These are phyloP conservation scores for Bradypus variegatus DNA, from an alignment of 2,797 vertebrate species.

Conservation along the genomic window DNA sequence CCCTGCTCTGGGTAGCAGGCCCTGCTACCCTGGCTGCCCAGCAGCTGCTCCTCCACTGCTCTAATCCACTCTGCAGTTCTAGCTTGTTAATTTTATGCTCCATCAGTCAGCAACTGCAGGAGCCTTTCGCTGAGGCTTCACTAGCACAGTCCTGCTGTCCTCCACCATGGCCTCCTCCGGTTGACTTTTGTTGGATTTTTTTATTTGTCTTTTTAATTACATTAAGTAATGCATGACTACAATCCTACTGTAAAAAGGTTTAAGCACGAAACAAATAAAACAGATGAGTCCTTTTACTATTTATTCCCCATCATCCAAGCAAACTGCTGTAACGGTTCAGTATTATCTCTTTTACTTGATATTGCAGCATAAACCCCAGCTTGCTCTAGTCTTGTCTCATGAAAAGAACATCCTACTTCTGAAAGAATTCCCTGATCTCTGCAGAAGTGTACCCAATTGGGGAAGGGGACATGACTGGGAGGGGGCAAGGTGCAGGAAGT, in stretches of 20 bases:
- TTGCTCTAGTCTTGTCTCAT: neutral
- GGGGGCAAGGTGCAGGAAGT: neutral
- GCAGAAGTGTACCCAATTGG: neutral
- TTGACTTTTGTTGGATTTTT: constrained; percentile 17
- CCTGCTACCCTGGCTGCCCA: neutral
- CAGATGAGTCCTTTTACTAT: neutral
- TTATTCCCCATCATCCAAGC: neutral
- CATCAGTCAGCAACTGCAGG: constrained; percentile 12
- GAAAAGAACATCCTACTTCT: neutral
- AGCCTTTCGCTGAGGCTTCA: neutral
- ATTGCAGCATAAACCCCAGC: neutral
- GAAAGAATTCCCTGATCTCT: neutral
- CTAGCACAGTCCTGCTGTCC: neutral
- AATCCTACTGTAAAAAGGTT: constrained; percentile 33
- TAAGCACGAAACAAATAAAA: constrained; percentile 18
- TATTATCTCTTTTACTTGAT: neutral
- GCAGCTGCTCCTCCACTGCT: neutral
- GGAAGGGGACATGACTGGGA: neutral
- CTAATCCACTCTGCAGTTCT: constrained; percentile 40
- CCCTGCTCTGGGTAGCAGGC: neutral
- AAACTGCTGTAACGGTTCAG: neutral
- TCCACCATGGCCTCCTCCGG: neutral
- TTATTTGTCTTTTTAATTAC: constrained; percentile 57
- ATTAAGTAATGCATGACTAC: constrained; percentile 24
- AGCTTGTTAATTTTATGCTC: constrained; percentile 60